Percentiles rank a stretch among this genome's conserved stretches.
These are phyloP conservation scores for Knipowitschia caucasica DNA, from an alignment of 2,797 vertebrate genomes.

Conservation along the genomic window DNA sequence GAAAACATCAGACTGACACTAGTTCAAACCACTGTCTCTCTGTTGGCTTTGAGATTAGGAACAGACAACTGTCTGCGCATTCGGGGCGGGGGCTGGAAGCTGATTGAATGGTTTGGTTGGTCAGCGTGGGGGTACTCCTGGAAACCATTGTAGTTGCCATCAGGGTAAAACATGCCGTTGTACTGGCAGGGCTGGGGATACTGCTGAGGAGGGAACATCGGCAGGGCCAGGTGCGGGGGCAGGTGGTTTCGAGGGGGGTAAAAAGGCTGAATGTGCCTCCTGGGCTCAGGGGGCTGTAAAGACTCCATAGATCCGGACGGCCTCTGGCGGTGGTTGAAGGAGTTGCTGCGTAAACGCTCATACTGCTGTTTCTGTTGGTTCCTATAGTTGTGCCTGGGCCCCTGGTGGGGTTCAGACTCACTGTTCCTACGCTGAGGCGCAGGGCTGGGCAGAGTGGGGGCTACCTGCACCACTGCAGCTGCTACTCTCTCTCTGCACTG, in stretches of 20 bases:
- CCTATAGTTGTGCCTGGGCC: conserved; percentile 79
- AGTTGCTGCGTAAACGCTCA: conserved; percentile 90
- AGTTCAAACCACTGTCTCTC: conserved; percentile 89
- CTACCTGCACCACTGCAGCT: conserved; percentile 67
- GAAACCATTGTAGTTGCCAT: conserved; percentile 44
- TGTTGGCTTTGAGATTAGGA: conserved; percentile 92
- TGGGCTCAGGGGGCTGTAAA: conserved; percentile 66
- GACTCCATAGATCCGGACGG: conserved; percentile 68
- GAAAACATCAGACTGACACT: conserved; percentile 40
- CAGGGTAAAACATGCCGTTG: conserved; percentile 54
- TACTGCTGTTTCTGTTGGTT: conserved; percentile 64
- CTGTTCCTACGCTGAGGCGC: conserved; percentile 64
- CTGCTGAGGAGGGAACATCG: conserved; percentile 49
- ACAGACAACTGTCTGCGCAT: conserved; percentile 96
- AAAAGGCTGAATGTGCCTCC: conserved; percentile 76
- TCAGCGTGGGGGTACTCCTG: conserved; percentile 76
- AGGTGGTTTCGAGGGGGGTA: conserved; percentile 76
- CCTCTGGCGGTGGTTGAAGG: conserved; percentile 84
- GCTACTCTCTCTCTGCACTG: conserved; percentile 70
- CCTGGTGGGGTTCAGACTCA: conserved; percentile 78
- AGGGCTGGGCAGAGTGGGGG: conserved; percentile 59
- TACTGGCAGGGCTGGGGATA: conserved; percentile 80
- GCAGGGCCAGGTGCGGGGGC: conserved; percentile 77
- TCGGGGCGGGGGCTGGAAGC: conserved; percentile 86
- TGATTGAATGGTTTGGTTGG: conserved; percentile 72